Conservation (phyloP, 2,113 vertebrate genomes). For the Bostrychus sinensis region DNA sequence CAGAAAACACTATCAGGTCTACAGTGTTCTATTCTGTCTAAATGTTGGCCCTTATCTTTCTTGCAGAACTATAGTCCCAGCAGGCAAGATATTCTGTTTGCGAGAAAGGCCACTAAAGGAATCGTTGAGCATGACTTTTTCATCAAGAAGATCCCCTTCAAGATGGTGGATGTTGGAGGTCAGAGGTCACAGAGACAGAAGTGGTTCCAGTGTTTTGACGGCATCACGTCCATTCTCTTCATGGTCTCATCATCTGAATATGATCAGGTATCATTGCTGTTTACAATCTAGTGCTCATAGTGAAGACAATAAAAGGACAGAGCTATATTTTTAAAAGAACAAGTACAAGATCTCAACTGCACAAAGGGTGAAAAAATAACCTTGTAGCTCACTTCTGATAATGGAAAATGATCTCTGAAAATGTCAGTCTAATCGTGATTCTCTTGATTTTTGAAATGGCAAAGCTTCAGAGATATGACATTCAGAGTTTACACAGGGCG, state of each 20-base stretch:
- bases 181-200: constrained; percentile 97
- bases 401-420: not conserved
- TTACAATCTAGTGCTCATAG: not conserved
- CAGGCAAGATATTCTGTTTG: constrained; percentile 94
- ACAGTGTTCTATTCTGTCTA: not conserved
- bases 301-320: no score
- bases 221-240: constrained; percentile 96
- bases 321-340: no score
- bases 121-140: constrained; percentile 97
- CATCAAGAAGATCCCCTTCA: constrained; percentile 98
- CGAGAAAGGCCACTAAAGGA: constrained; percentile 95
- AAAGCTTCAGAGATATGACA: constrained; percentile 15
- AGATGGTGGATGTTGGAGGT: constrained; percentile 97
- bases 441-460: constrained; percentile 18
- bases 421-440: not conserved
- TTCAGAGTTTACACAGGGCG: constrained; percentile 50
- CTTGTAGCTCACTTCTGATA: not conserved
- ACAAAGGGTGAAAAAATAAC: no score
- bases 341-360: no score
- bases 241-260: constrained; percentile 97
- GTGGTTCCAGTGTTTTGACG: constrained; percentile 98
- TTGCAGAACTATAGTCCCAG: constrained; percentile 91
- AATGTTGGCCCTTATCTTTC: not conserved
- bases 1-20: no score
- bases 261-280: constrained; percentile 80